Evolutionary conservation across 1,140 invertebrate species (phyloP).

Genomic region (Ectropis grisescens): DNA sequence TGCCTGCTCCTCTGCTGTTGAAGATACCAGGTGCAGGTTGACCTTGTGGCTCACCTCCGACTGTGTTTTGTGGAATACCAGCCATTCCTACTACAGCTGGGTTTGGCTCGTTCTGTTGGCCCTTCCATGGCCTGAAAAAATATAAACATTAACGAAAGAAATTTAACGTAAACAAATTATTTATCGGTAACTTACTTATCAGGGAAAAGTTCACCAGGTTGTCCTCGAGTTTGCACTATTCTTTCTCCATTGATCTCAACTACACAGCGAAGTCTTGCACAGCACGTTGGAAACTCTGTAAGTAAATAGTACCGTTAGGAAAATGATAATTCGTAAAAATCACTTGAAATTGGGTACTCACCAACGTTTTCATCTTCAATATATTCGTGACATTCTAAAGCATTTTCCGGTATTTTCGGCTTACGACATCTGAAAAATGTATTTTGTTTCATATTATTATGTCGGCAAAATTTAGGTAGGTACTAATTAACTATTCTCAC

Average conservation of each 20-base stretch:
- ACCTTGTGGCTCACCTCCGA: slow-evolving; percentile 39
- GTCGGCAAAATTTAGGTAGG: no score
- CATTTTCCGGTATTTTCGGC: slow-evolving; percentile 61
- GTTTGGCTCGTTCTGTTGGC: slow-evolving; percentile 54
- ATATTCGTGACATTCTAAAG: slow-evolving; percentile 58
- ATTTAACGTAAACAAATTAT: no score
- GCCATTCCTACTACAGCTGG: slow-evolving; percentile 48
- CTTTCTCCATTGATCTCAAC: slow-evolving; percentile 58
- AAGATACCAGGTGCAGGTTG: slow-evolving; percentile 49
- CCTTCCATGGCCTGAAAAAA: slow-evolving; percentile 50
- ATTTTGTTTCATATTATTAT: no score
- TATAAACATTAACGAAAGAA: no score
- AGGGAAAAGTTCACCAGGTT: slow-evolving; percentile 57
- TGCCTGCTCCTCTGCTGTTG: slow-evolving; percentile 57
- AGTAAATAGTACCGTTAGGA: no score
- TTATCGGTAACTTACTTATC: slow-evolving; percentile 60
- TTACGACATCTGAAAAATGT: slow-evolving; percentile 53
- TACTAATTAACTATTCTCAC: no score
- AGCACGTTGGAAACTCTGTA: slow-evolving; percentile 59
- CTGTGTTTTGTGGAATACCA: slow-evolving; percentile 40
- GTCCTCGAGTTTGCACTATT: slow-evolving; percentile 56
- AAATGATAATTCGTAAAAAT: no score
- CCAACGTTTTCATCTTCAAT: slow-evolving; percentile 64
- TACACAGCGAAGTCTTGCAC: slow-evolving; percentile 50
- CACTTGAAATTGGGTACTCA: slow-evolving; percentile 28